Evolutionary conservation across 2,797 vertebrate genomes (phyloP).

Genomic region (Pangasius krempfi): DNA sequence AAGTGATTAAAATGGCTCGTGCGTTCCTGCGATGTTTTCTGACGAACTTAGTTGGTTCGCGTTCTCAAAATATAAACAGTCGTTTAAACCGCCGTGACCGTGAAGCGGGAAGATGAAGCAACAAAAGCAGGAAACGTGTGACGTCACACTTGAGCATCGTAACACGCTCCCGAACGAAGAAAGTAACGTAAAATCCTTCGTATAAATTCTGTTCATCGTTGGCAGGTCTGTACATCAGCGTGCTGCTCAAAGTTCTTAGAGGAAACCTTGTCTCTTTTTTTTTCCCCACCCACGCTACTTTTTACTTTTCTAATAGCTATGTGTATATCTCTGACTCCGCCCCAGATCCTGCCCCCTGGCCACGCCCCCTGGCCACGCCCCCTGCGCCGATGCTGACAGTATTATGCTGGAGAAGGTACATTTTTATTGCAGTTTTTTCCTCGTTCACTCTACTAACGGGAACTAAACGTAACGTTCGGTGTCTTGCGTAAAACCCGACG

Average conservation of each 20-base stretch:
- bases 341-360: neutral
- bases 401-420: constrained; percentile 22
- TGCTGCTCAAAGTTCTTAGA: neutral
- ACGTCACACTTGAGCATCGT: neutral
- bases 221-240: neutral
- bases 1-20: neutral
- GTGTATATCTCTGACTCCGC: neutral
- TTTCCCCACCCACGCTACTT: neutral
- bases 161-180: too few relatives aligned
- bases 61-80: neutral
- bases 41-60: neutral
- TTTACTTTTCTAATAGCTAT: neutral
- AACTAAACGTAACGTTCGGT: neutral
- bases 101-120: neutral
- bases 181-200: neutral
- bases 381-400: constrained; percentile 32
- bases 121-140: neutral
- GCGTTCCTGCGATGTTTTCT: neutral
- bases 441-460: neutral
- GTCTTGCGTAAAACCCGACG: neutral
- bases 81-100: neutral
- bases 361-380: neutral
- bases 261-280: neutral
- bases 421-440: neutral
- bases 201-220: neutral